A percentile compares a stretch with the other conserved stretches of the same genome.
These are phyloP conservation scores for Heliconius erato DNA, from an alignment of 2,888 invertebrate genomes.

Conservation along the genomic window DNA sequence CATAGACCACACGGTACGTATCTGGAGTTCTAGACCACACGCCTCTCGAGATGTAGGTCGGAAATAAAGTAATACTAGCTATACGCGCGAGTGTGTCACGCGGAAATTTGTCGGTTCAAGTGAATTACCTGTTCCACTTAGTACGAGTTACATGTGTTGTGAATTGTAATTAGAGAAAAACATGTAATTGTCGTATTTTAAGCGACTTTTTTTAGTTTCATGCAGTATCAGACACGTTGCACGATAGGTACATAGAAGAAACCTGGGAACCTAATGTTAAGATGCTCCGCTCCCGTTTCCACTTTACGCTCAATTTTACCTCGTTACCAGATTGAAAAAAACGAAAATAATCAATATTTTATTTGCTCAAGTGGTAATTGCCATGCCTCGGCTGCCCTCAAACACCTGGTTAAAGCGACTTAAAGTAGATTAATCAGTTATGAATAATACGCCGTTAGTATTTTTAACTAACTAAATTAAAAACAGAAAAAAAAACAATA, in stretches of 20 bases:
- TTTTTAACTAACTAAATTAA: neutral
- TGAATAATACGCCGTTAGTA: neutral
- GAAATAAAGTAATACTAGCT: conserved; percentile 11
- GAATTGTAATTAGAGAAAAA: neutral
- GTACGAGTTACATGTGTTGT: neutral
- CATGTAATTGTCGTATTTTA: neutral
- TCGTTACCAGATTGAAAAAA: no score
- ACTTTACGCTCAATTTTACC: no score
- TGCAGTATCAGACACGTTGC: no score
- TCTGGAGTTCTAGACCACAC: conserved; percentile 31
- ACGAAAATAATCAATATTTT: no score
- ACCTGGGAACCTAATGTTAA: no score
- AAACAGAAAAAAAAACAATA: neutral
- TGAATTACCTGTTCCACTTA: conserved; percentile 11
- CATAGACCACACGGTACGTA: conserved; percentile 87
- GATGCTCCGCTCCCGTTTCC: no score
- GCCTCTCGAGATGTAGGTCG: conserved; percentile 21
- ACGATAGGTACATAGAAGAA: no score
- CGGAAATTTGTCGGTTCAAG: conserved; percentile 28
- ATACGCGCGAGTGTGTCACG: conserved; percentile 4
- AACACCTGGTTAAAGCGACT: no score
- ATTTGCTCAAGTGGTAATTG: no score
- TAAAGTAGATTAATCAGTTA: neutral
- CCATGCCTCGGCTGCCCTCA: no score
- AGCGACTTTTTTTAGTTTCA: neutral